Base-by-base conservation (phyloP, 2,888 invertebrate genomes). In the Pachycephus smyrnensis region DNA sequence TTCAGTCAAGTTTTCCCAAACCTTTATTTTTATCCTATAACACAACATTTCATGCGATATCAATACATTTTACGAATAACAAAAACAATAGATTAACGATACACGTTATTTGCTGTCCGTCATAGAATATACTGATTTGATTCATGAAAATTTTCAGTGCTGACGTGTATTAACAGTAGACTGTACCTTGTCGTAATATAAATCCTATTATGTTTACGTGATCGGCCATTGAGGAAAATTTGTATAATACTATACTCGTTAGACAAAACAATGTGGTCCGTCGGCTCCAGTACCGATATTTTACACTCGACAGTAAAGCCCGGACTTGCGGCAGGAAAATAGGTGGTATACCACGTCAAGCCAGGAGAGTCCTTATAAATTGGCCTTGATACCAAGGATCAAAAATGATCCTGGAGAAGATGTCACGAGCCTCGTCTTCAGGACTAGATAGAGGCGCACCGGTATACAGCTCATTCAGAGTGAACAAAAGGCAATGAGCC, bases 401-500 rank as follows among this genome's bases (percentile, higher is more conserved):
- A 71, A 71, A 31, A 71, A 12, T 71, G 33, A 71, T 71, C 33
- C 71, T 55, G 55, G 23, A 55, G 55, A 55, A 55, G 55, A 55
- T 71, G 32, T 33, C 31, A 71, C 71, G 71, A 6, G 12, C 31
- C 32, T 71, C 71, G 32, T 12, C 31, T 32, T 71, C 31, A 11
- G 32, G 71, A 31, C 71, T 12, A 71, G 71, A 71, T 71, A 71
- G 33, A 31, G 23, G 32, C 71, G 71, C 33, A 71, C 31, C 75
- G 75, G 79, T 9, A 55, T 55, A 55, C 23, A 55, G 55, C 55
- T 80, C 77, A 82, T 85, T 82, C 78, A 73, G 73, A 78, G 4
- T 75, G 81, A 78, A 83, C 83, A 83, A 84, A 83, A 55, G 82
- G 69, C 77, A 79, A 80, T 77, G 74, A 71, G 71, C 75, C 84